These are phyloP conservation scores for Phaenicophaeus curvirostris DNA, from an alignment of 2,797 vertebrate genomes.

Conservation along the genomic window DNA sequence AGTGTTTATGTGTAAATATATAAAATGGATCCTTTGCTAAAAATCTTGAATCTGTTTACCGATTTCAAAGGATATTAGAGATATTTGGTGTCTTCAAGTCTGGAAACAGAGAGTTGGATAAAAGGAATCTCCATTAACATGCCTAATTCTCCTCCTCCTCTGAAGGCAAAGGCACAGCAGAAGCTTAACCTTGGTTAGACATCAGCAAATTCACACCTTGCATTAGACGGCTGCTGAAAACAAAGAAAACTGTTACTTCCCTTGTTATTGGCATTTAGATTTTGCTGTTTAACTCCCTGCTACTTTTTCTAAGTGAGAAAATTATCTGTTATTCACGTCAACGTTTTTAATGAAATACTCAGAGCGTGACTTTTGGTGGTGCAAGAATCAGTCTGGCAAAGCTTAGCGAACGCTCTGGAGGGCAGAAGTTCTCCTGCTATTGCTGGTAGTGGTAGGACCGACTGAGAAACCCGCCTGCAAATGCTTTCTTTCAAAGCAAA, in stretches of 20 bases:
- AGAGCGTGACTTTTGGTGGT: neutral
- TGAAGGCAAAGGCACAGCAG: neutral
- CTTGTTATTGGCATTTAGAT: neutral
- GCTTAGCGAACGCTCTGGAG: neutral
- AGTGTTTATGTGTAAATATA: neutral
- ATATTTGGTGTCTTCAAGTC: neutral
- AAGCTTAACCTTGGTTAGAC: neutral
- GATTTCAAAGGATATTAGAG: neutral
- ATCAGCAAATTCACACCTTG: constrained; percentile 21
- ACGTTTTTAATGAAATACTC: neutral
- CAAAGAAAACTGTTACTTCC: constrained; percentile 22
- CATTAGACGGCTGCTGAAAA: neutral
- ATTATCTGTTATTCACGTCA: neutral
- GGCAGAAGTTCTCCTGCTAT: neutral
- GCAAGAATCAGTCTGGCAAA: neutral
- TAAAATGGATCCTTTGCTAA: neutral
- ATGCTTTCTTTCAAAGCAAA: neutral
- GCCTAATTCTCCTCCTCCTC: neutral
- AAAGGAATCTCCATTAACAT: neutral
- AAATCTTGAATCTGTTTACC: neutral
- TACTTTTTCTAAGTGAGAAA: constrained; percentile 15
- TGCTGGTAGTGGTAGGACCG: neutral
- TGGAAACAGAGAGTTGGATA: neutral
- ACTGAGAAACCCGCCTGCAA: neutral
- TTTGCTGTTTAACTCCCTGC: constrained; percentile 12